These are phyloP conservation scores for Halcyon badia DNA, from an alignment of 2,797 vertebrate genomes.

Conservation along the genomic window DNA sequence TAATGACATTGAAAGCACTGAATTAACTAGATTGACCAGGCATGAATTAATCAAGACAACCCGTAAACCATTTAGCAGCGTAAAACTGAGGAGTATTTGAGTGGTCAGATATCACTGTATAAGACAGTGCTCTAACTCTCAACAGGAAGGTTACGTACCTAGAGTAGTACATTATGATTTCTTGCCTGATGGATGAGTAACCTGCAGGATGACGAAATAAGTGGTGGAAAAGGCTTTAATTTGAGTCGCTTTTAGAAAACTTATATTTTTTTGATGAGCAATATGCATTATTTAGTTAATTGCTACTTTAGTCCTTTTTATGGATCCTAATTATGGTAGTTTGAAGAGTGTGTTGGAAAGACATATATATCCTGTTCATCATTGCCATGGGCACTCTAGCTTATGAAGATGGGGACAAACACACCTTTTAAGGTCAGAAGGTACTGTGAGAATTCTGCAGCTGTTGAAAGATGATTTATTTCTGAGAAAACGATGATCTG, in stretches of 20 bases:
- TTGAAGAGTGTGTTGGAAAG: neutral
- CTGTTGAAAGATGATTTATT: neutral
- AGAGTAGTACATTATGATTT: neutral
- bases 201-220: neutral
- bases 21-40: neutral
- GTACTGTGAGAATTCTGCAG: neutral
- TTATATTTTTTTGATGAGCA: slow-evolving; percentile 17
- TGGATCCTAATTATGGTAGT: slow-evolving; percentile 16
- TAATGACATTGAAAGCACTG: slow-evolving; percentile 6
- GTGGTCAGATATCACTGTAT: neutral
- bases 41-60: slow-evolving; percentile 25
- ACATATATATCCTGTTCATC: slow-evolving; percentile 6
- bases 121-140: neutral
- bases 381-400: neutral
- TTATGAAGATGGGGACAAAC: neutral
- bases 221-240: slow-evolving; percentile 7
- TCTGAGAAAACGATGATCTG: slow-evolving; percentile 13
- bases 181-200: neutral
- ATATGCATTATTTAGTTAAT: slow-evolving; percentile 60
- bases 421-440: neutral
- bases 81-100: neutral
- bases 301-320: slow-evolving; percentile 27
- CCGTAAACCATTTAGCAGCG: neutral
- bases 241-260: neutral
- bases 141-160: neutral